These are phyloP conservation scores for Cosmia trapezina DNA, from an alignment of 2,888 invertebrate species.

Conservation along the genomic window DNA sequence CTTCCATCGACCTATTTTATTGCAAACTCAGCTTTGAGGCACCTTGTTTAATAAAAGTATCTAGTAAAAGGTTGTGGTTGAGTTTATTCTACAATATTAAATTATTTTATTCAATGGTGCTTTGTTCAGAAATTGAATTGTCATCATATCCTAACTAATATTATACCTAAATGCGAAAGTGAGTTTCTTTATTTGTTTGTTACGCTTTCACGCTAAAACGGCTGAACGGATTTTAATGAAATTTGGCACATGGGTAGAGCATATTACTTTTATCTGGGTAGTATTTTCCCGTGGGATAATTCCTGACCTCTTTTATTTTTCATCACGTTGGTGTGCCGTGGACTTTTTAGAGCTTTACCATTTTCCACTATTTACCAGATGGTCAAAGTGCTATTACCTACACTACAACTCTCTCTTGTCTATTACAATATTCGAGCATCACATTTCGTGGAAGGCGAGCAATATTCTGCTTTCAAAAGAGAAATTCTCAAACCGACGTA, in stretches of 20 bases:
- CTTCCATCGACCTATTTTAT: conserved; percentile 4
- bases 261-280: too few species aligned
- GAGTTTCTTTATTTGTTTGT: too few species aligned
- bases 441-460: conserved; percentile 8
- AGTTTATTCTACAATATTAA: not conserved
- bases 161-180: not conserved
- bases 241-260: too few species aligned
- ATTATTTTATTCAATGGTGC: not conserved
- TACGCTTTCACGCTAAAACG: too few species aligned
- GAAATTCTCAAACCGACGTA: conserved; percentile 1
- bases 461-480: conserved; percentile 17
- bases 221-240: too few species aligned
- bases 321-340: too few species aligned
- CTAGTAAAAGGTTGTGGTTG: not conserved
- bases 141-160: too few species aligned
- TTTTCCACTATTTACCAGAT: too few species aligned
- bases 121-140: not conserved
- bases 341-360: not conserved
- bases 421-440: conserved; percentile 24
- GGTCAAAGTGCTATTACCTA: conserved; percentile 12
- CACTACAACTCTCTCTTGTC: conserved; percentile 1
- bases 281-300: not conserved
- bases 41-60: not conserved
- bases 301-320: not conserved
- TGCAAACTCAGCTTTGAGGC: not conserved